phyloP scores from a whole-genome alignment of 2,113 vertebrate genomes.

The Lepidothrix coronata region DNA sequence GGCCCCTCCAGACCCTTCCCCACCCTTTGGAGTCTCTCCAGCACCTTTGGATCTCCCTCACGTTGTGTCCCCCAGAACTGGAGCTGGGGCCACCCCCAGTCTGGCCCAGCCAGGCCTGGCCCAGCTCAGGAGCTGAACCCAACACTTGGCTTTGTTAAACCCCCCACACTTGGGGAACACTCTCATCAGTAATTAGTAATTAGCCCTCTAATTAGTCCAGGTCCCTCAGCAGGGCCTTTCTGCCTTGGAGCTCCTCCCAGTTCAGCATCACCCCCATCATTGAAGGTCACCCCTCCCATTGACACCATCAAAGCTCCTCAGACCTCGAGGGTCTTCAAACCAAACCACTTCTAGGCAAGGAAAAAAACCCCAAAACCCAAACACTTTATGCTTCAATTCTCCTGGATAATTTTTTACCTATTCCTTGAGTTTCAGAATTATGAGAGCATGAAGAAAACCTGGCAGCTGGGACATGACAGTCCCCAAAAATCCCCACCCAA shows the following conservation, averaged over 20 bases:
- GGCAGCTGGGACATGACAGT: not conserved
- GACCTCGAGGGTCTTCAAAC: not conserved
- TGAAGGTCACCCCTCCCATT: not conserved
- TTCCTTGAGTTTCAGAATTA: not conserved
- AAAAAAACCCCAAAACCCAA: not conserved
- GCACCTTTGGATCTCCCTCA: not conserved
- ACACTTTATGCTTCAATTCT: not conserved
- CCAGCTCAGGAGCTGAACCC: too few species aligned
- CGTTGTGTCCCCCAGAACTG: not conserved
- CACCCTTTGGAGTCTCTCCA: too few species aligned
- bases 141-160: not conserved
- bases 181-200: too few species aligned
- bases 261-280: not conserved
- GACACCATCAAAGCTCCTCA: not conserved
- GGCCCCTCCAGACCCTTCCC: too few species aligned
- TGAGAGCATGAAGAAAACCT: not conserved
- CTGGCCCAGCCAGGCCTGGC: too few species aligned
- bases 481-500: not conserved
- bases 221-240: not conserved
- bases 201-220: not conserved
- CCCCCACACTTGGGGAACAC: too few species aligned
- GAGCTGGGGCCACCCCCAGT: not conserved
- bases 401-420: not conserved
- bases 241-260: too few species aligned
- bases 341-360: not conserved